Percentiles rank a stretch among this genome's conserved stretches.
phyloP scores from a whole-genome alignment of 2,888 invertebrate genomes.

The Polymixis lichenea region DNA sequence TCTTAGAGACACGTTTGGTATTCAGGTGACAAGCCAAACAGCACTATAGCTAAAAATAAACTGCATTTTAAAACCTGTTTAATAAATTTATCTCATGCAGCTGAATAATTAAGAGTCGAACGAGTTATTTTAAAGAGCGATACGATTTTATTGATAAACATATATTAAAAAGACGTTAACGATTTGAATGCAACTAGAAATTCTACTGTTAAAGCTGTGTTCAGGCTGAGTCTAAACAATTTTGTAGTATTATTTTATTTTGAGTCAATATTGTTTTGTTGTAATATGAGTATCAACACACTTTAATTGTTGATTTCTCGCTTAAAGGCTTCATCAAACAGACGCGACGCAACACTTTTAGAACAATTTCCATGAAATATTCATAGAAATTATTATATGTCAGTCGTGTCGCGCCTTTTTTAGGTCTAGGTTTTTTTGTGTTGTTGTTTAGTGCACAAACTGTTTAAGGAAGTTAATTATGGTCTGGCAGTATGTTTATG shows the following conservation, averaged over 20 bases:
- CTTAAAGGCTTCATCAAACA: no score
- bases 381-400: no score
- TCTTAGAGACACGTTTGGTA: background rate
- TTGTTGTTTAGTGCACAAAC: no score
- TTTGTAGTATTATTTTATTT: background rate
- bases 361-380: no score
- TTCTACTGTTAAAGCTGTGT: background rate
- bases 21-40: background rate
- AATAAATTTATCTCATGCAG: background rate
- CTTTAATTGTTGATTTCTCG: background rate
- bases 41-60: background rate
- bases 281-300: background rate
- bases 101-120: background rate
- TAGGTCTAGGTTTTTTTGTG: no score
- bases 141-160: background rate
- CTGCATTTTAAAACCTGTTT: background rate
- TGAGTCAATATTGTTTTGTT: background rate
- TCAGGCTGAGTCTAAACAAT: background rate
- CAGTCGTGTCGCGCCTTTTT: no score
- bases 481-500: no score
- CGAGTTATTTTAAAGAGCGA: background rate
- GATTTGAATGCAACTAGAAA: constrained; percentile 1
- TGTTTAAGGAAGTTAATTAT: no score
- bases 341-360: no score
- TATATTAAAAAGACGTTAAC: background rate